Percentiles rank a stretch among this genome's conserved stretches.
These are phyloP conservation scores for Cliona cf. orientalis DNA, from an alignment of 37 sponge, comb jelly and placozoan genomes.

Conservation along the genomic window DNA sequence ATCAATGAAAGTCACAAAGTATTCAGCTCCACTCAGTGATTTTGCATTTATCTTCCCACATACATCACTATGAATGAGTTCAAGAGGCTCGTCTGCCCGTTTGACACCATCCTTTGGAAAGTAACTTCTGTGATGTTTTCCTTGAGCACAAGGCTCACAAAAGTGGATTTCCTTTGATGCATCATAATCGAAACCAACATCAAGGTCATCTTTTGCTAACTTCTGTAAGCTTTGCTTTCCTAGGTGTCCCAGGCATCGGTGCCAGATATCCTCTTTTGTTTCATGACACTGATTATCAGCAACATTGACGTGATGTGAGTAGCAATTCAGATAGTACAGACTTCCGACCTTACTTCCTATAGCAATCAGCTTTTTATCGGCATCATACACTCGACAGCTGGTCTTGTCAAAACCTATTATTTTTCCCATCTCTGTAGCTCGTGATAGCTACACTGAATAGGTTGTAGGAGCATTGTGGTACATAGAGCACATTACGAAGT, in stretches of 20 bases:
- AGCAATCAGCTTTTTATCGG: conserved; percentile 32
- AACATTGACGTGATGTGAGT: not conserved
- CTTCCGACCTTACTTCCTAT: conserved; percentile 41
- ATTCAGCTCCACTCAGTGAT: conserved; percentile 69
- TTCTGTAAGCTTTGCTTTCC: conserved; percentile 34
- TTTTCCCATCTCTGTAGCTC: conserved; percentile 38
- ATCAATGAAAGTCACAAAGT: conserved; percentile 63
- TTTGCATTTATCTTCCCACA: conserved; percentile 58
- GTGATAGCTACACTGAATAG: conserved; percentile 63
- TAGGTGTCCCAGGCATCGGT: conserved; percentile 56
- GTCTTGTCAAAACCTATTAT: conserved; percentile 31
- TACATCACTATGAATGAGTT: too few species aligned
- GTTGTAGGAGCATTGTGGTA: too few species aligned
- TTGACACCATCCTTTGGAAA: conserved; percentile 40
- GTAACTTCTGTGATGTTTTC: conserved; percentile 56
- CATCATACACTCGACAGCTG: conserved; percentile 30
- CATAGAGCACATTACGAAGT: too few species aligned
- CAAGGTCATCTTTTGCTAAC: conserved; percentile 47
- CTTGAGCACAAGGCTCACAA: conserved; percentile 67
- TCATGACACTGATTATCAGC: too few species aligned
- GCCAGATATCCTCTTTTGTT: conserved; percentile 71
- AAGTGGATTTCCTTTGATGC: conserved; percentile 38
- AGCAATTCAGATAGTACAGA: conserved; percentile 42
- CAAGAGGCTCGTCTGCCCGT: conserved; percentile 37
- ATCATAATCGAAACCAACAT: conserved; percentile 50